Evolutionary conservation across 2,888 invertebrate genomes (phyloP).

Genomic region (Heliconius ethilla): DNA sequence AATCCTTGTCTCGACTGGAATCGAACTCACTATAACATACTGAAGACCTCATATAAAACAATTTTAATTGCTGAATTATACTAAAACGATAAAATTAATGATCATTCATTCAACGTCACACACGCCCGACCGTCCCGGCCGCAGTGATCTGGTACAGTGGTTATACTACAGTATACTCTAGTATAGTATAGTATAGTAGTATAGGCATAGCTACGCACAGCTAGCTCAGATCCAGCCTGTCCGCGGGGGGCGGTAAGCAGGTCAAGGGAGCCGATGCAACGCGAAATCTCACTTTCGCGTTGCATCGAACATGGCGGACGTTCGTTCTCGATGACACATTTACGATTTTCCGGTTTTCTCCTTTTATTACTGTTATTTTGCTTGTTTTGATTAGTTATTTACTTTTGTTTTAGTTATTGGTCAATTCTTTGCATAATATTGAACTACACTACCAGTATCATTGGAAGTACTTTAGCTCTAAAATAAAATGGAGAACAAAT

Average conservation of each 20-base stretch:
- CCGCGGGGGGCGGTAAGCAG: constrained; percentile 69
- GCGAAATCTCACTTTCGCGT: constrained; percentile 82
- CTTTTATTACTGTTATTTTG: constrained; percentile 28
- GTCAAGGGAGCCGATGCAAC: constrained; percentile 82
- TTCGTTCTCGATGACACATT: constrained; percentile 71
- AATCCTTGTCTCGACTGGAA: neutral
- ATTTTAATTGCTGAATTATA: neutral
- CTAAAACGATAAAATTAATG: neutral
- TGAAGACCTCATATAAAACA: neutral
- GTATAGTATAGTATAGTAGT: constrained; percentile 44
- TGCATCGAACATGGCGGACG: constrained; percentile 74
- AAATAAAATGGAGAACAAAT: neutral
- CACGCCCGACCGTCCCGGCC: neutral
- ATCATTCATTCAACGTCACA: neutral
- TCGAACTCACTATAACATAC: neutral
- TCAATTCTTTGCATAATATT: too few relatives aligned
- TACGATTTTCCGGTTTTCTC: constrained; percentile 51
- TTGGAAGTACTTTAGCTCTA: neutral
- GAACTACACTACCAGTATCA: too few relatives aligned
- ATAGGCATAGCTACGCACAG: constrained; percentile 46
- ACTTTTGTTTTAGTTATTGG: neutral
- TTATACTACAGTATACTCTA: neutral
- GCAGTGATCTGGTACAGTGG: constrained; percentile 11
- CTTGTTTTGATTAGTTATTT: neutral
- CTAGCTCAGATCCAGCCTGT: constrained; percentile 45